Conservation (phyloP, 92 coral and sea anemone species). For the Siderastrea radians region DNA sequence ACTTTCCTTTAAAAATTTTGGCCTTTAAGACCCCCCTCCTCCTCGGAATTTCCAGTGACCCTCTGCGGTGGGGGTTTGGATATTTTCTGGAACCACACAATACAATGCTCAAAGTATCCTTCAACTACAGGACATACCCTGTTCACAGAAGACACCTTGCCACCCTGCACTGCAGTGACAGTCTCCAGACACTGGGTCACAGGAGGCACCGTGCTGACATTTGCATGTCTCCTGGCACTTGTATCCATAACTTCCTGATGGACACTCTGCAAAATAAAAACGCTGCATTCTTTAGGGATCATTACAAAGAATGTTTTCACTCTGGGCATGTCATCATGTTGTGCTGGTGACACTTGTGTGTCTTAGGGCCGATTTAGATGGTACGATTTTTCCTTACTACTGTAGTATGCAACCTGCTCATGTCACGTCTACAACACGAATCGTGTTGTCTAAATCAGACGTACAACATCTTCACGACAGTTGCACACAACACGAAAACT, state of each 20-base stretch:
- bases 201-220: slow-evolving; percentile 84
- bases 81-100: background rate
- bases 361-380: too few species aligned
- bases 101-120: background rate
- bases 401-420: too few species aligned
- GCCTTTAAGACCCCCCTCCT: too few species aligned
- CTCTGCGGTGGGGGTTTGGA: background rate
- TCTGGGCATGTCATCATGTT: background rate
- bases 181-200: slow-evolving; percentile 87
- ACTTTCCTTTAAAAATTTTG: too few species aligned
- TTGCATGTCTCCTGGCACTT: slow-evolving; percentile 76
- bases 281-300: too few species aligned
- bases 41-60: too few species aligned
- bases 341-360: background rate
- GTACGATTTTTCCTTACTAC: too few species aligned
- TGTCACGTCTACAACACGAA: too few species aligned
- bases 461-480: too few species aligned
- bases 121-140: slow-evolving; percentile 31
- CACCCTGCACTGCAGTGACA: slow-evolving; percentile 89
- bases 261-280: slow-evolving; percentile 70
- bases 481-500: too few species aligned
- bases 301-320: background rate
- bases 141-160: slow-evolving; percentile 68
- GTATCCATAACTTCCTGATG: slow-evolving; percentile 74
- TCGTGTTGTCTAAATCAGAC: too few species aligned